Evolutionary conservation across 1,140 invertebrate species (phyloP), one percentile per base, ranked within the genome.

Genomic region (Tetramorium parvispinum): DNA sequence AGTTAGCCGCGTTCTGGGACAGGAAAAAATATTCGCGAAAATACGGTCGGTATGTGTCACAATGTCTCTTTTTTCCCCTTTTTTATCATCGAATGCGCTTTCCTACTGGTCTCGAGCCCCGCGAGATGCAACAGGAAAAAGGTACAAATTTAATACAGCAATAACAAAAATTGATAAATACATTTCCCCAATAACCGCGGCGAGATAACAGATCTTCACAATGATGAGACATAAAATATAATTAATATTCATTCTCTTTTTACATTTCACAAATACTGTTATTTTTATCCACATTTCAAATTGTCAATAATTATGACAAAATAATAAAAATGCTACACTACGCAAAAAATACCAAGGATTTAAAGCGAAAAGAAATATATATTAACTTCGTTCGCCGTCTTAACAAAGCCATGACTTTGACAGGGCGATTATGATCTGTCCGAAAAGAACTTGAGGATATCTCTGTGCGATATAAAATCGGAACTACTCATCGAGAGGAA

Each of bases 1-100:
- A 73, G 40, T 83, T 73, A 61, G 18, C 68, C 7, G 27, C 13
- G 24, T 59, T 49, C 37, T 49, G 66, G 18, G 40, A 40, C 40
- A 37, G 10, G 7, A 71, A 57, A 82, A 82, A 82, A 81, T 68
- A 70, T 70, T 70, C 27, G 18, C 8, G 11, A 82, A 82, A 82
- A 73, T n/a, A 32, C 53, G 37, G 18, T 43, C 16, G 21, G 24
- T 55, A 18, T 70, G 32, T 24, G n/a, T 24, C 8, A 32, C 10
- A 40, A 79, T 18, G 46, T 53, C 57, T 65, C 11, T 40, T 71
- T 43, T 46, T 46, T 71, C 37, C 2, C n/a, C 27, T n/a, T 73
- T 73, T 21, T 53, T 24, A 59, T 49, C 13, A 8, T 59, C 16
- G 13, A 68, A 40, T 55, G 13, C 21, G 18, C 10, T 55, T 53